phyloP scores from a whole-genome alignment of 2,113 vertebrate species.

The Clarias batrachus region DNA sequence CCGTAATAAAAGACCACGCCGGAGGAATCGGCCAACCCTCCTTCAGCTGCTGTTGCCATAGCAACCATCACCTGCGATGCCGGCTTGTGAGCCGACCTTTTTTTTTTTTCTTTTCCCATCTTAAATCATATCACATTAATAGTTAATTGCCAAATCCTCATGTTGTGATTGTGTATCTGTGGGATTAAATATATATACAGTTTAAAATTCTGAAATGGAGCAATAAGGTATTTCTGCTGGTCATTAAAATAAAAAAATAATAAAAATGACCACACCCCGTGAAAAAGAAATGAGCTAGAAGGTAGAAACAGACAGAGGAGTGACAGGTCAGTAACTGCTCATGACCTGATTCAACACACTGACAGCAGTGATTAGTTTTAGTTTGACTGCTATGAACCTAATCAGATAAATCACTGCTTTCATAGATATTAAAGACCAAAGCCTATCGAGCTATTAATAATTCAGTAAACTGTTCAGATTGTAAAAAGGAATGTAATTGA shows the following conservation, averaged over 20 bases:
- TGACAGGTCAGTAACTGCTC: constrained; percentile 16
- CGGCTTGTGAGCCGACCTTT: neutral
- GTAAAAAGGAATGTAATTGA: neutral
- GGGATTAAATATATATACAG: neutral
- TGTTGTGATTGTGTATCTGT: neutral
- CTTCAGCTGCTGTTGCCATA: constrained; percentile 51
- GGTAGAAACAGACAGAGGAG: neutral
- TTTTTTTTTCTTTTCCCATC: neutral
- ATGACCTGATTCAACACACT: constrained; percentile 3
- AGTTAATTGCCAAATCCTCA: neutral
- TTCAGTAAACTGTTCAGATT: neutral
- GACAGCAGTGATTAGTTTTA: neutral
- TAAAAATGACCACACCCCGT: constrained; percentile 38
- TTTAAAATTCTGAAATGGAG: neutral
- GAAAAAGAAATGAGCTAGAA: constrained; percentile 17
- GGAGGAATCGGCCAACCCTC: constrained; percentile 3
- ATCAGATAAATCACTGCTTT: neutral
- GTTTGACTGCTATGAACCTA: neutral
- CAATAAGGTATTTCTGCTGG: neutral
- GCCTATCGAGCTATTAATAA: neutral
- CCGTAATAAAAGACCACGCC: constrained; percentile 18
- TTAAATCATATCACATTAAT: neutral
- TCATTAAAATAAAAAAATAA: neutral
- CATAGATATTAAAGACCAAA: neutral
- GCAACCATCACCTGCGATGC: constrained; percentile 40